These are phyloP conservation scores for Podocnemis expansa DNA, from an alignment of 2,113 vertebrate species.

Conservation along the genomic window DNA sequence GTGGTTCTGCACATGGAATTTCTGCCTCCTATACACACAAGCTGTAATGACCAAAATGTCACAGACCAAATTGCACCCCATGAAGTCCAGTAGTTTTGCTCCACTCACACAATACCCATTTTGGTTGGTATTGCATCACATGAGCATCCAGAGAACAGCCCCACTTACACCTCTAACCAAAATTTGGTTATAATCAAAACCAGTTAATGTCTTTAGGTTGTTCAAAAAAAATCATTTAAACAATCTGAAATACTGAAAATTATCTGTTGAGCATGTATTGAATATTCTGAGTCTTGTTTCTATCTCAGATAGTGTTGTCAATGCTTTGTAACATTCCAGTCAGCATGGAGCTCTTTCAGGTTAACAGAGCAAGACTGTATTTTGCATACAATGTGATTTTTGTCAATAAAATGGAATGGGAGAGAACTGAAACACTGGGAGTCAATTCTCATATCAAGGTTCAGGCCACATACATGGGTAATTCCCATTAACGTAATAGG, in stretches of 20 bases:
- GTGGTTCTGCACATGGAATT: neutral
- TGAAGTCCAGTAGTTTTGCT: neutral
- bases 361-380: neutral
- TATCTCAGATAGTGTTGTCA: neutral
- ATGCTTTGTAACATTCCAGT: neutral
- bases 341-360: neutral
- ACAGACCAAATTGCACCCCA: neutral
- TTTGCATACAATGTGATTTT: neutral
- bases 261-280: neutral
- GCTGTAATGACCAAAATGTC: neutral
- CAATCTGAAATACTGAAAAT: slow-evolving; percentile 24
- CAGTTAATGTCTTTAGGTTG: neutral
- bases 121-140: neutral
- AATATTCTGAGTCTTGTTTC: neutral
- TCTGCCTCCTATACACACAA: fast-evolving
- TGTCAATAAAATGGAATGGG: neutral
- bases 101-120: neutral
- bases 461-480: neutral
- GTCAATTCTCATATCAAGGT: neutral
- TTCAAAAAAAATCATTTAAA: neutral
- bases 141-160: neutral
- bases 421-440: neutral
- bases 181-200: neutral
- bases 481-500: neutral
- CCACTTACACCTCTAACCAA: neutral